Evolutionary conservation across 1,140 invertebrate species (phyloP).

Genomic region (Trachelipus rathkii): DNA sequence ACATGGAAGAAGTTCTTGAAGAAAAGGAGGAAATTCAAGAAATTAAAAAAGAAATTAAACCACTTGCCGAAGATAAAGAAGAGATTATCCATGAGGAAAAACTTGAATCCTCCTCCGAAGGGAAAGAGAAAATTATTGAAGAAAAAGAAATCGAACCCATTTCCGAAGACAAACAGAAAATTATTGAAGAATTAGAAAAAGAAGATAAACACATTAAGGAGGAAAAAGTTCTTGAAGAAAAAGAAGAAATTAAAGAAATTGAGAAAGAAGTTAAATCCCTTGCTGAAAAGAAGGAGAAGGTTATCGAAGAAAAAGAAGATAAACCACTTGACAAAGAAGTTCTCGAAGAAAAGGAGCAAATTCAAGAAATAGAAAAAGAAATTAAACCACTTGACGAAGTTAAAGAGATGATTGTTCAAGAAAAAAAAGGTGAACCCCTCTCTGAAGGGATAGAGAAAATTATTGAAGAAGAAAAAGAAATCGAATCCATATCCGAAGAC

Average conservation of each 20-base stretch:
- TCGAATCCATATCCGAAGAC: too few species aligned
- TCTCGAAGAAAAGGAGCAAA: too few species aligned
- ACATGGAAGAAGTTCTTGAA: slow-evolving; percentile 10
- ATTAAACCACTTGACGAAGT: slow-evolving; percentile 14
- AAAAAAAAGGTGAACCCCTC: slow-evolving; percentile 17
- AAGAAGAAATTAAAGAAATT: too few species aligned
- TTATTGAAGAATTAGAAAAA: too few species aligned
- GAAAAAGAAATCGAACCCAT: too few species aligned
- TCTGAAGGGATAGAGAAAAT: not conserved
- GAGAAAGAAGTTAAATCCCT: slow-evolving; percentile 32
- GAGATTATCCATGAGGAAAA: slow-evolving; percentile 25
- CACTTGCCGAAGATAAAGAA: slow-evolving; percentile 43
- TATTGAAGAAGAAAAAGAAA: slow-evolving; percentile 6
- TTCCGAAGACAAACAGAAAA: too few species aligned
- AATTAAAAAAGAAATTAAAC: slow-evolving; percentile 42
- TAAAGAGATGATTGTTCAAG: slow-evolving; percentile 21
- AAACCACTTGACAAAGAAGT: too few species aligned
- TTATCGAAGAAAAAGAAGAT: slow-evolving; percentile 10
- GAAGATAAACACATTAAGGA: too few species aligned
- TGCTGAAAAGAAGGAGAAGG: not conserved
- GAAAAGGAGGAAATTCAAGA: too few species aligned
- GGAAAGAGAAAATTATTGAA: too few species aligned
- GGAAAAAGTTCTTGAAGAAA: too few species aligned
- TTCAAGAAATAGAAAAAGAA: too few species aligned
- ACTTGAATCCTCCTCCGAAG: slow-evolving; percentile 23